A percentile compares a stretch with the other conserved stretches of the same genome.
phyloP scores from a whole-genome alignment of 1,140 invertebrate genomes.

The Epicauta chinensis region DNA sequence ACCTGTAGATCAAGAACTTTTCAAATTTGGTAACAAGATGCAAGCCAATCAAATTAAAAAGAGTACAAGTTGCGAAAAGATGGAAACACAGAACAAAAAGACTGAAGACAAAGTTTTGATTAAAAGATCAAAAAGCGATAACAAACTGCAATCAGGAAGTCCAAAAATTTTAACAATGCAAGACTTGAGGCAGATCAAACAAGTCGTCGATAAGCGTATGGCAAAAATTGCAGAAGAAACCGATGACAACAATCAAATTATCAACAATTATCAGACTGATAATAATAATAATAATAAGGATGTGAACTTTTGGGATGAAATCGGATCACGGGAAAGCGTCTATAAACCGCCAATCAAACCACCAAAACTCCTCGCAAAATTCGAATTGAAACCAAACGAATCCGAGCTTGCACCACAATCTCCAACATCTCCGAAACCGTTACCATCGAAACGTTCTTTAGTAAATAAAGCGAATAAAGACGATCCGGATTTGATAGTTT shows the following conservation, averaged over 20 bases:
- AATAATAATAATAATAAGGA: neutral
- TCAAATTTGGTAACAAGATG: neutral
- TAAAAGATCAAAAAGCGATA: too few relatives aligned
- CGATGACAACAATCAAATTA: too few relatives aligned
- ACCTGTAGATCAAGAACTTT: neutral
- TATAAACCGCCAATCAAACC: conserved; percentile 30
- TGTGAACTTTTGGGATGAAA: conserved; percentile 50
- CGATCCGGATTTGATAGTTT: conserved; percentile 38
- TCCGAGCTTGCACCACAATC: conserved; percentile 11
- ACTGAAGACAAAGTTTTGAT: too few relatives aligned
- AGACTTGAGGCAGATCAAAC: too few relatives aligned
- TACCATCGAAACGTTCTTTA: conserved; percentile 37
- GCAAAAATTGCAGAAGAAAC: neutral
- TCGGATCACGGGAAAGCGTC: conserved; percentile 49
- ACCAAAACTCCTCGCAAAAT: conserved; percentile 28
- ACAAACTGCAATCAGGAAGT: too few relatives aligned
- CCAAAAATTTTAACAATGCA: too few relatives aligned
- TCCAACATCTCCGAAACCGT: conserved; percentile 12
- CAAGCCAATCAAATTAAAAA: neutral
- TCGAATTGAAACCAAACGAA: conserved; percentile 14
- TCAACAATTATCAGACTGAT: neutral
- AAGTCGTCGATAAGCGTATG: too few relatives aligned
- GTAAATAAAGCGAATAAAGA: conserved; percentile 35
- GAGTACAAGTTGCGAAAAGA: too few relatives aligned
- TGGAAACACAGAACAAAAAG: too few relatives aligned